Percentiles rank a stretch among this genome's conserved stretches.
phyloP scores from a whole-genome alignment of 1,140 invertebrate genomes.

The Calosoma granatense region DNA sequence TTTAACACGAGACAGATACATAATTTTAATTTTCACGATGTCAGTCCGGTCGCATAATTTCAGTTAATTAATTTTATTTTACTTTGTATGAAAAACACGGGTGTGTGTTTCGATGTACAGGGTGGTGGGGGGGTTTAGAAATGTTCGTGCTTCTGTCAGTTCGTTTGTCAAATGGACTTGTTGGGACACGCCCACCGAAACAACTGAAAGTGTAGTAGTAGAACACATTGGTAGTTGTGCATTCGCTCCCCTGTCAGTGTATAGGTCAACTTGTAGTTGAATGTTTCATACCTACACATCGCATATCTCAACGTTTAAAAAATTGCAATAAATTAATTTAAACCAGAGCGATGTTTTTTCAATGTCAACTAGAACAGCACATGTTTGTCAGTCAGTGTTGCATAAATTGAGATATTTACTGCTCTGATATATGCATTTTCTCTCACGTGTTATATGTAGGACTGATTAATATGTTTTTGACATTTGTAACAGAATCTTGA shows the following conservation, averaged over 20 bases:
- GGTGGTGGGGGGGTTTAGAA: too few species aligned
- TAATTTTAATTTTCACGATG: too few species aligned
- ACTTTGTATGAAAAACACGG: too few species aligned
- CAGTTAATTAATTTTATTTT: too few species aligned
- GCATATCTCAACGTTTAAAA: background rate
- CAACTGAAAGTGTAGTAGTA: background rate
- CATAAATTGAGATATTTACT: background rate
- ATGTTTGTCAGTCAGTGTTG: background rate
- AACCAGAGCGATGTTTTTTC: background rate
- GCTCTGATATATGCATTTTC: background rate
- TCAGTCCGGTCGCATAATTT: too few species aligned
- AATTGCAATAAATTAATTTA: background rate
- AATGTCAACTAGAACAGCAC: background rate
- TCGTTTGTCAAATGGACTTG: too few species aligned
- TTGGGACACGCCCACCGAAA: background rate
- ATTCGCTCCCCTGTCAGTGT: background rate
- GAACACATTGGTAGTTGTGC: too few species aligned
- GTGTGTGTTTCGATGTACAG: too few species aligned
- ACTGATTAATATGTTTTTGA: too few species aligned
- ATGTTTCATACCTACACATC: background rate
- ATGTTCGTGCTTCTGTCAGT: too few species aligned
- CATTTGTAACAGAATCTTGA: too few species aligned
- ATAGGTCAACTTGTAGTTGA: background rate
- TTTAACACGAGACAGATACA: too few species aligned
- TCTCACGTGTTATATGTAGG: background rate